These are phyloP conservation scores for Clanis bilineata DNA, from an alignment of 2,888 invertebrate genomes.

Conservation along the genomic window DNA sequence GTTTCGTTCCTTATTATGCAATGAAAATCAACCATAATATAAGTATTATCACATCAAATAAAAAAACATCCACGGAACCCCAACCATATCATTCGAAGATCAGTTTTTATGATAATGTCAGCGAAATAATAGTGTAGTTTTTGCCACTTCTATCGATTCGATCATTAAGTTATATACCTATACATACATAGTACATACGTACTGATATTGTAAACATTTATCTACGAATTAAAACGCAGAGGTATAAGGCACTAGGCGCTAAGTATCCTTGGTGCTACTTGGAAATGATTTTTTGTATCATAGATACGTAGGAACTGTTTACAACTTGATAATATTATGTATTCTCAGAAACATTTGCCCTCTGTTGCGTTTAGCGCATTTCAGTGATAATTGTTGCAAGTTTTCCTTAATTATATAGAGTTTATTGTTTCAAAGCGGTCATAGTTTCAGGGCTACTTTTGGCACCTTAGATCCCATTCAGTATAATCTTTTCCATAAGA, in stretches of 20 bases:
- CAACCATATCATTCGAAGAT: background rate
- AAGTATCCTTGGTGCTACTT: conserved; percentile 28
- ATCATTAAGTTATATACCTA: background rate
- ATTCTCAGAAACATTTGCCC: conserved; percentile 6
- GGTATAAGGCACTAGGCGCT: background rate
- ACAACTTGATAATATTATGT: conserved; percentile 17
- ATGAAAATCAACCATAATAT: no score
- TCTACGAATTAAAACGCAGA: conserved; percentile 4
- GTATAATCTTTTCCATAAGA: no score
- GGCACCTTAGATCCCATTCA: no score
- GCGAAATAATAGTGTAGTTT: conserved; percentile 13
- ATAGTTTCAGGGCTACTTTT: no score
- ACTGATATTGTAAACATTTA: background rate
- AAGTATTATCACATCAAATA: background rate
- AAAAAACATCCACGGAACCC: background rate
- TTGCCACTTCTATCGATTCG: conserved; percentile 10
- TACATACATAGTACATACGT: conserved; percentile 5
- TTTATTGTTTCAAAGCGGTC: background rate
- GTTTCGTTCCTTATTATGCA: no score
- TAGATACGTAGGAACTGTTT: conserved; percentile 26
- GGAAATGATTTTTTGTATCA: conserved; percentile 24
- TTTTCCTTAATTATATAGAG: conserved; percentile 5
- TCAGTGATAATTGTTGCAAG: background rate
- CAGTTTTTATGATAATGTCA: conserved; percentile 10
- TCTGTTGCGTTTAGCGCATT: background rate